Evolutionary conservation across 2,888 invertebrate species (phyloP).

Genomic region (Ophion ellenae): DNA sequence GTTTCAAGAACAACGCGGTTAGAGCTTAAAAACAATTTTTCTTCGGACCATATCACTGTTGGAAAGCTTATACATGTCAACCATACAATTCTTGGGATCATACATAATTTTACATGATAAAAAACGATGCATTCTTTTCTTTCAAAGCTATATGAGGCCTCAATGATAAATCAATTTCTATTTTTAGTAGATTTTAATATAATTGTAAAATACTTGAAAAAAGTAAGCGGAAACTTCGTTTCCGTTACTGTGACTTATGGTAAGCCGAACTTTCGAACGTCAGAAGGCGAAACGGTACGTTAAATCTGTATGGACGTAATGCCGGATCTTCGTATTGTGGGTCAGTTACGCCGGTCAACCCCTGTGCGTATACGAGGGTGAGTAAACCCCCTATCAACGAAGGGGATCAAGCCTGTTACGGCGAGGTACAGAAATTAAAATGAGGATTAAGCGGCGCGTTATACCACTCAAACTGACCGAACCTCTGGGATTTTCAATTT

Average conservation of each 20-base stretch:
- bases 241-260: constrained; percentile 37
- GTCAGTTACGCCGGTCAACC: constrained; percentile 69
- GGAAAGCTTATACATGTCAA: no score
- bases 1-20: no score
- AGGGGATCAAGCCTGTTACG: constrained; percentile 74
- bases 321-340: constrained; percentile 64
- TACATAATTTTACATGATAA: no score
- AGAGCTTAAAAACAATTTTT: no score
- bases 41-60: no score
- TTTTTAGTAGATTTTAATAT: background rate
- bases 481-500: constrained; percentile 60
- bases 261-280: constrained; percentile 43
- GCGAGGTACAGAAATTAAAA: constrained; percentile 69
- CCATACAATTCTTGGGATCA: no score
- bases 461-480: constrained; percentile 50
- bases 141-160: no score
- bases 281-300: constrained; percentile 1
- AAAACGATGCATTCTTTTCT: no score
- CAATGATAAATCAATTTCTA: background rate
- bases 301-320: constrained; percentile 44
- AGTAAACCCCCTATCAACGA: constrained; percentile 69
- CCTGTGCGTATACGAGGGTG: constrained; percentile 64
- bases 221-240: constrained; percentile 1
- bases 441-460: constrained; percentile 67
- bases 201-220: background rate